A percentile compares a stretch with the other conserved stretches of the same genome.
Conservation (phyloP, 1,140 invertebrate genomes). For the Centruroides vittatus region DNA sequence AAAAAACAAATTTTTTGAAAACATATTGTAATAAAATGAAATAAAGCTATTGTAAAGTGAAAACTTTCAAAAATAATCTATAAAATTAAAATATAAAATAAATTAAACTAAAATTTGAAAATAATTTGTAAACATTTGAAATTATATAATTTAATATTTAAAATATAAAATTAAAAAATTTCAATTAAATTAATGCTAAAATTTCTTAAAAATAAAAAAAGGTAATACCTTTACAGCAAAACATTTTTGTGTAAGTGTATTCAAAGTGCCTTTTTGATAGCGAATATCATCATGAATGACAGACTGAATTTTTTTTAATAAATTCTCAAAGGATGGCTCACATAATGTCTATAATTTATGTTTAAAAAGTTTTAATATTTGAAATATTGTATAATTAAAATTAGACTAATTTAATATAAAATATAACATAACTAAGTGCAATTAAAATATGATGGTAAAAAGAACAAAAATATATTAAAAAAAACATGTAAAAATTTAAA, state of each 20-base stretch:
- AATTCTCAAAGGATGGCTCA: constrained; percentile 28
- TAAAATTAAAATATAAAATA: neutral
- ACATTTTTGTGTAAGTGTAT: constrained; percentile 56
- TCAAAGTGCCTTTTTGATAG: constrained; percentile 47
- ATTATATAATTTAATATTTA: too few relatives aligned
- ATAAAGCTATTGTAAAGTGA: neutral
- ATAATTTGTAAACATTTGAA: too few relatives aligned
- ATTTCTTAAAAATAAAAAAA: neutral
- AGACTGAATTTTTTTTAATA: constrained; percentile 45
- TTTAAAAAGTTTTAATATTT: too few relatives aligned
- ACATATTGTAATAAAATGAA: too few relatives aligned
- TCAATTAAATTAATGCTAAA: too few relatives aligned
- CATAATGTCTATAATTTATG: neutral
- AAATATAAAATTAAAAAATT: too few relatives aligned
- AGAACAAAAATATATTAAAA: too few relatives aligned
- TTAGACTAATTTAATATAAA: too few relatives aligned
- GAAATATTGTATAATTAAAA: too few relatives aligned
- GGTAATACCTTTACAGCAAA: constrained; percentile 53
- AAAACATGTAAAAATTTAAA: too few relatives aligned
- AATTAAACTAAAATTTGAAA: too few relatives aligned
- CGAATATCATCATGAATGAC: constrained; percentile 58
- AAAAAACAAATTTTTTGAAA: too few relatives aligned
- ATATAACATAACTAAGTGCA: neutral
- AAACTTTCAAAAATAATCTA: neutral
- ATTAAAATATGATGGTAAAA: neutral